phyloP scores from a whole-genome alignment of 2,888 invertebrate genomes.

The Limenitis camilla region DNA sequence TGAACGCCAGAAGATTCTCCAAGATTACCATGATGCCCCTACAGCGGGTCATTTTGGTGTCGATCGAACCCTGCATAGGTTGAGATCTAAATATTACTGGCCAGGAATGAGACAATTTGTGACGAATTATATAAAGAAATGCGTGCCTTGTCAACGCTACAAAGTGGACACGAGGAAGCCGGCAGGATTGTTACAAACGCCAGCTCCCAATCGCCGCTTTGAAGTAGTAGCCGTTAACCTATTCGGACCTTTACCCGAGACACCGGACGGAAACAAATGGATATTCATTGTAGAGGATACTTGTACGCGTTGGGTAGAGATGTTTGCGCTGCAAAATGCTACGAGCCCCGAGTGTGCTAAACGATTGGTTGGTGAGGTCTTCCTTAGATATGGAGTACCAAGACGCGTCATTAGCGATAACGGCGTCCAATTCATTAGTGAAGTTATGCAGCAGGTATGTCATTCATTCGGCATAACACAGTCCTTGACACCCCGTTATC shows the following conservation, averaged over 20 bases:
- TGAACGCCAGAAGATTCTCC: slow-evolving; percentile 18
- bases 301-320: slow-evolving; percentile 28
- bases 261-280: slow-evolving; percentile 23
- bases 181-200: slow-evolving; percentile 19
- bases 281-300: slow-evolving; percentile 29
- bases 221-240: slow-evolving; percentile 22
- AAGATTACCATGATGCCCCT: slow-evolving; percentile 25
- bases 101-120: slow-evolving; percentile 24
- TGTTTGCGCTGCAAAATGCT: slow-evolving; percentile 27
- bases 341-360: slow-evolving; percentile 24
- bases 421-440: slow-evolving; percentile 27
- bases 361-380: slow-evolving; percentile 22
- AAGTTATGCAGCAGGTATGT: slow-evolving; percentile 22
- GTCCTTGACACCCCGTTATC: slow-evolving; percentile 19
- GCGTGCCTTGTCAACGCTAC: slow-evolving; percentile 21
- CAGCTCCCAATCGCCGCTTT: slow-evolving; percentile 11
- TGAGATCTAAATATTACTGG: slow-evolving; percentile 28
- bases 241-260: slow-evolving; percentile 27
- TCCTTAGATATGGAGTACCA: slow-evolving; percentile 35
- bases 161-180: slow-evolving; percentile 20
- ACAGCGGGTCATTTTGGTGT: slow-evolving; percentile 29
- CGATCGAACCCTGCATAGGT: slow-evolving; percentile 33
- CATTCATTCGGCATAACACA: slow-evolving; percentile 16
- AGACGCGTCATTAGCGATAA: slow-evolving; percentile 38
- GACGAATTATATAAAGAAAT: slow-evolving; percentile 17